Conservation (phyloP, 2,113 vertebrate genomes). For the Equus przewalskii region DNA sequence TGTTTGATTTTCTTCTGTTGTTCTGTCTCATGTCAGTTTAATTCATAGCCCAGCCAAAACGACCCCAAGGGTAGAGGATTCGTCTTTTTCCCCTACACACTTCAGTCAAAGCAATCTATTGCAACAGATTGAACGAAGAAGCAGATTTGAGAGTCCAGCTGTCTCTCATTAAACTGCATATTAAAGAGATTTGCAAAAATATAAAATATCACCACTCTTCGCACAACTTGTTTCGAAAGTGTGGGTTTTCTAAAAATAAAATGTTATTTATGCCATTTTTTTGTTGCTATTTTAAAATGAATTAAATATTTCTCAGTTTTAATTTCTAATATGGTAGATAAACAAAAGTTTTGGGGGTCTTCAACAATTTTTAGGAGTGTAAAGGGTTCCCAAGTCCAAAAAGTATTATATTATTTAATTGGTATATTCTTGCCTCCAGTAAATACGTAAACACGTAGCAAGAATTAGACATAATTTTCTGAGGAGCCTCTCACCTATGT, state of each 20-base stretch:
- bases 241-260: neutral
- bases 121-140: neutral
- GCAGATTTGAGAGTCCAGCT: neutral
- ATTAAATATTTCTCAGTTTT: neutral
- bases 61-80: too few species aligned
- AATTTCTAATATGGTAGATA: constrained; percentile 39
- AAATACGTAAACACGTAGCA: neutral
- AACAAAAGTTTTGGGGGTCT: neutral
- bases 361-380: neutral
- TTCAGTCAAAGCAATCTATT: neutral
- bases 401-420: neutral
- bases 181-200: neutral
- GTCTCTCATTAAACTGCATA: neutral
- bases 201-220: neutral
- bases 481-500: neutral
- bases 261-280: neutral
- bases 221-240: neutral
- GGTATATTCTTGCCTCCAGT: neutral
- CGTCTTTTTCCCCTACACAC: too few species aligned
- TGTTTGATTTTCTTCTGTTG: too few species aligned
- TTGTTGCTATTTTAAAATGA: constrained; percentile 24
- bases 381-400: neutral
- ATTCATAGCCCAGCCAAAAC: too few species aligned
- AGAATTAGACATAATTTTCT: neutral
- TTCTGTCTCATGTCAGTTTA: too few species aligned